Percentiles rank a stretch among this genome's conserved stretches.
Conservation (phyloP, 23 tunicate species). For the Ascidia mentula region DNA sequence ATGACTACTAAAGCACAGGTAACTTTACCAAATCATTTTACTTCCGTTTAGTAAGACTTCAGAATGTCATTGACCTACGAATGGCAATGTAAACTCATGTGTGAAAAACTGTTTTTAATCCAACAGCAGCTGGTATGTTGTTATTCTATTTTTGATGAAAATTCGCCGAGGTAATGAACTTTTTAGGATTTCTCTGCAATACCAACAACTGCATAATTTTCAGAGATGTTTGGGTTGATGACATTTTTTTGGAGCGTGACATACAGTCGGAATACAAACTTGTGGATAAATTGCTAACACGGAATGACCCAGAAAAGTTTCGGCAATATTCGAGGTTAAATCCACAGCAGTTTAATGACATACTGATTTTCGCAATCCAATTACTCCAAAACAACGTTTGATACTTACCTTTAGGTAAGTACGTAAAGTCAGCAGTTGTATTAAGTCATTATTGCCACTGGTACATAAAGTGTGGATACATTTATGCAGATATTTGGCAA, state of each 20-base stretch:
- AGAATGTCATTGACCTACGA: constrained; percentile 2
- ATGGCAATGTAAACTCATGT: background rate
- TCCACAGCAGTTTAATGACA: constrained; percentile 8
- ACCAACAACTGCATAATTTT: background rate
- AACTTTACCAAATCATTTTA: too few species aligned
- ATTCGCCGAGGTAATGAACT: background rate
- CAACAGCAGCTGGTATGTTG: background rate
- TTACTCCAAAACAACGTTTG: background rate
- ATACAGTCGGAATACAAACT: constrained; percentile 14
- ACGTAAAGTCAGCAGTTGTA: too few species aligned
- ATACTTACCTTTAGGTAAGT: background rate
- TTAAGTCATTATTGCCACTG: too few species aligned
- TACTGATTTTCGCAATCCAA: constrained; percentile 17
- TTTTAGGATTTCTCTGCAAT: background rate
- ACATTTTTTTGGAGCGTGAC: constrained; percentile 6
- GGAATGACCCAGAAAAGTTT: constrained; percentile 19
- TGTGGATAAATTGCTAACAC: constrained; percentile 9
- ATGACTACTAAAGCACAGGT: too few species aligned
- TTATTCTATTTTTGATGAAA: background rate
- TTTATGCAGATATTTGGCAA: constrained; percentile 37
- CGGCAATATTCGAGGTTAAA: background rate
- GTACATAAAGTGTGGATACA: background rate
- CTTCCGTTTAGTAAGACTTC: too few species aligned
- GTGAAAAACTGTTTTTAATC: constrained; percentile 8
- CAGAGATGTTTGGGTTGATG: constrained; percentile 16